A percentile compares a stretch with the other conserved stretches of the same genome.
phyloP scores from a whole-genome alignment of 2,113 vertebrate species.

The Campylomormyrus numenius region DNA sequence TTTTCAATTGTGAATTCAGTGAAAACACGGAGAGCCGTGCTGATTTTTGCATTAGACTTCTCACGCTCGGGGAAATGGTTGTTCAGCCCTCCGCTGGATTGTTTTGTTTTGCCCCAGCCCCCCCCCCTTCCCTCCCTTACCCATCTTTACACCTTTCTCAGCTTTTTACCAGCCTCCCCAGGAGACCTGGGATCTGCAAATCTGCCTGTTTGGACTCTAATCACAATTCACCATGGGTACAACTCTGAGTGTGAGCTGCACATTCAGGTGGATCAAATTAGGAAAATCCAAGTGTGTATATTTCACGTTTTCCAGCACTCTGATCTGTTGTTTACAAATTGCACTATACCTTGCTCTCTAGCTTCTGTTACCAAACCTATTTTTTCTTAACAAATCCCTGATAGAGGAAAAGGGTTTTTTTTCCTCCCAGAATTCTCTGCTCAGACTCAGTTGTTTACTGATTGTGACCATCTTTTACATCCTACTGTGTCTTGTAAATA shows the following conservation, averaged over 20 bases:
- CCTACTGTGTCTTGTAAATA: constrained; percentile 3
- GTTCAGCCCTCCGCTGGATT: neutral
- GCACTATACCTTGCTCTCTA: neutral
- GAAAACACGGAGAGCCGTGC: neutral
- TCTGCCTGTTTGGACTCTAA: neutral
- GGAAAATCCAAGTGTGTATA: neutral
- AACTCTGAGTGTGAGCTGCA: neutral
- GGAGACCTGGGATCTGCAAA: neutral
- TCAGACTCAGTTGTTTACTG: neutral
- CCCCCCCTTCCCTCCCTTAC: neutral
- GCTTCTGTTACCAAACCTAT: neutral
- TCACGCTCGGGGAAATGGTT: neutral
- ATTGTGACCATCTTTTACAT: neutral
- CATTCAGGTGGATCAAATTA: neutral
- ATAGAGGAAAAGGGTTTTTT: neutral
- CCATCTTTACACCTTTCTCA: neutral
- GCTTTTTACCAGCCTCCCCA: neutral
- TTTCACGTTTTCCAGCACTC: neutral
- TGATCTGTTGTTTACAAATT: neutral
- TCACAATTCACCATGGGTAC: neutral
- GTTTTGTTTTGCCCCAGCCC: neutral
- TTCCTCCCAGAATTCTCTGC: neutral
- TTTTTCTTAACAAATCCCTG: neutral
- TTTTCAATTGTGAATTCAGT: neutral
- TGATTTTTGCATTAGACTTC: neutral